phyloP scores from a whole-genome alignment of 2,113 vertebrate species.

The Neoarius graeffei region DNA sequence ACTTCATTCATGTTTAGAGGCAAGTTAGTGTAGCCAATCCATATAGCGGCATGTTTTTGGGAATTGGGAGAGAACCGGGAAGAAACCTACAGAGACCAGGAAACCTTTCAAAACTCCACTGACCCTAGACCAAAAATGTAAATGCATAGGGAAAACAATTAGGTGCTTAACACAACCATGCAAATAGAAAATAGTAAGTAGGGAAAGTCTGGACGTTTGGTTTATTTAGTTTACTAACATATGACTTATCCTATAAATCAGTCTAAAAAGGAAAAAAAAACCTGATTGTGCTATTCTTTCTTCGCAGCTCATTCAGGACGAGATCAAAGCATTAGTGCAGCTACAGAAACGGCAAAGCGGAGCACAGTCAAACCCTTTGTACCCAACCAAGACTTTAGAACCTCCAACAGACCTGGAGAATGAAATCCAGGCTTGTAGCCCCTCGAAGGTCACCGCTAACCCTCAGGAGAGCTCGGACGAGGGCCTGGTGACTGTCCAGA shows the following conservation, averaged over 20 bases:
- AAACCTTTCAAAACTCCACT: not conserved
- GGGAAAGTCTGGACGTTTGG: not conserved
- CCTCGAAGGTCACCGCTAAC: conserved; percentile 61
- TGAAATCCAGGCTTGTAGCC: conserved; percentile 41
- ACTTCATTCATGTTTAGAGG: not conserved
- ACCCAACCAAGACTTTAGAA: conserved; percentile 58
- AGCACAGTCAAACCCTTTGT: conserved; percentile 55
- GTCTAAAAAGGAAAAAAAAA: not conserved
- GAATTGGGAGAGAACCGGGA: not conserved
- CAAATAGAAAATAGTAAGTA: not conserved
- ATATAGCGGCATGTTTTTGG: not conserved
- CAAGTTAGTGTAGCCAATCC: not conserved
- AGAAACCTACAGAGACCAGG: not conserved
- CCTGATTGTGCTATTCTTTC: not conserved
- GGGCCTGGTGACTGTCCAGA: conserved; percentile 71
- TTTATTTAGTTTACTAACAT: not conserved
- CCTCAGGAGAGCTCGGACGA: conserved; percentile 63
- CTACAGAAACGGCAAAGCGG: conserved; percentile 73
- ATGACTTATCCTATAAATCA: not conserved
- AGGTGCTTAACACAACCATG: not conserved
- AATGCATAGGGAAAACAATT: not conserved
- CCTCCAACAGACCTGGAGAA: conserved; percentile 46
- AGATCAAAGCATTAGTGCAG: conserved; percentile 87
- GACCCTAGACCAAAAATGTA: not conserved
- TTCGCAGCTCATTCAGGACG: conserved; percentile 88